Evolutionary conservation across 1,140 invertebrate species (phyloP), one percentile per base, ranked within the genome.

Genomic region (Drosophila aff.): DNA sequence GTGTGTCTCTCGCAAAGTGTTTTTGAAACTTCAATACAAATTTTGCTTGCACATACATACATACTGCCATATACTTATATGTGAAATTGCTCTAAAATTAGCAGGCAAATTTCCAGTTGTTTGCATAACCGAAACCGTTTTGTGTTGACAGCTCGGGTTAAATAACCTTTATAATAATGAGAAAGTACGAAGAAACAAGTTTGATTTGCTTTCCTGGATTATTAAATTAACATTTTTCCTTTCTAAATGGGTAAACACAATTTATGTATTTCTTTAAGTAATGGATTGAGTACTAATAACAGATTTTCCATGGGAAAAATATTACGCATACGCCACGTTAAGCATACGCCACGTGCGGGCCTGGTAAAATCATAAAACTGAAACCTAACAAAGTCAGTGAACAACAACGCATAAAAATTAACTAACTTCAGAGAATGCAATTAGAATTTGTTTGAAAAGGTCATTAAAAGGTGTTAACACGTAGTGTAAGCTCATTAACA

Each of bases 301-400:
- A 55, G 16, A 13, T 69, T 38, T 38, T n/a, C n/a, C n/a, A n/a
- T n/a, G n/a, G n/a, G n/a, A n/a, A n/a, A n/a, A n/a, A n/a, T n/a
- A 46, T 46, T n/a, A 23, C 7, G 28, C 4, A 53, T 40, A 21
- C 40, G 18, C 23, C 15, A 61, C 1, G 61, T 73, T 63, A 43
- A 47, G 52, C 53, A 73, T 82, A 78, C 79, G 67, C 43, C 62
- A 78, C 52, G 79, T 77, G 80, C 43, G 9, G 10, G 21, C 10
- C 4, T 28, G 23, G 21, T 31, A 11, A 15, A 26, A n/a, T 40
- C 11, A 26, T 53, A 55, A 73, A 36, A 59, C 49, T 52, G 15
- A 64, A 68, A 36, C 18, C 18, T 11, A 52, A 46, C 43, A 44
- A 64, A 65, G 36, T 38, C 47, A n/a, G 36, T 49, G 57, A 23